Evolutionary conservation across 2,888 invertebrate genomes (phyloP).

Genomic region (Callosobruchus maculatus): DNA sequence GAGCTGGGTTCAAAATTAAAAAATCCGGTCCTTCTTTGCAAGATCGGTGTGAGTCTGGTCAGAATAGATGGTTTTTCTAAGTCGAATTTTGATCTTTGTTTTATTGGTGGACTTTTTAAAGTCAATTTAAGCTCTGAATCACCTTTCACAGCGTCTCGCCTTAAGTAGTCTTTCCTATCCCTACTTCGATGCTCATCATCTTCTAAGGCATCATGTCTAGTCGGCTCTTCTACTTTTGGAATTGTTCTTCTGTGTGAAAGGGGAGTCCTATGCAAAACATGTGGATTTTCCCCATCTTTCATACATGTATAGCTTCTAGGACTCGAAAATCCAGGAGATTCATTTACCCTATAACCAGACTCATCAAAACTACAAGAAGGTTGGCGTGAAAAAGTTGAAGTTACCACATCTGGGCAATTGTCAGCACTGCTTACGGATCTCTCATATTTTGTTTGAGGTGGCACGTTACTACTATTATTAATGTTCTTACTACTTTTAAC

Average conservation of each 20-base stretch:
- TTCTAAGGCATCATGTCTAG: neutral
- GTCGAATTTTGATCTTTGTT: neutral
- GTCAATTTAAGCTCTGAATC: neutral
- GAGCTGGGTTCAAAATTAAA: conserved; percentile 14
- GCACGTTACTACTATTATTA: conserved; percentile 6
- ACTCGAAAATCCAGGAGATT: conserved; percentile 4
- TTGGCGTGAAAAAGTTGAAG: neutral
- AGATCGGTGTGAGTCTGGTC: conserved; percentile 19
- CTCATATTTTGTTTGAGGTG: conserved; percentile 5
- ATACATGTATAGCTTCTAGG: conserved; percentile 29
- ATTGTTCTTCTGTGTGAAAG: conserved; percentile 22
- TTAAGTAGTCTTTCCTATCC: neutral
- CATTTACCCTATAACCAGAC: conserved; percentile 12
- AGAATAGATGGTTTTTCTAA: conserved; percentile 17
- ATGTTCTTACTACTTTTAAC: conserved; percentile 26
- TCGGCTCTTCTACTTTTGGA: neutral
- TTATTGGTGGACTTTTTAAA: neutral
- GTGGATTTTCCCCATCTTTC: conserved; percentile 21
- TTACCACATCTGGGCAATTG: conserved; percentile 10
- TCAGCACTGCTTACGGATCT: conserved; percentile 13
- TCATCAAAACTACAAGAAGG: neutral
- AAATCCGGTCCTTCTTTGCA: conserved; percentile 18
- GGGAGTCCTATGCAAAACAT: conserved; percentile 26
- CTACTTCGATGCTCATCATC: neutral
- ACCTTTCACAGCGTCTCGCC: neutral